Percentiles rank a stretch among this genome's conserved stretches.
These are phyloP conservation scores for Theonella swinhoei DNA, from an alignment of 37 sponge, comb jelly and placozoan species.

Conservation along the genomic window DNA sequence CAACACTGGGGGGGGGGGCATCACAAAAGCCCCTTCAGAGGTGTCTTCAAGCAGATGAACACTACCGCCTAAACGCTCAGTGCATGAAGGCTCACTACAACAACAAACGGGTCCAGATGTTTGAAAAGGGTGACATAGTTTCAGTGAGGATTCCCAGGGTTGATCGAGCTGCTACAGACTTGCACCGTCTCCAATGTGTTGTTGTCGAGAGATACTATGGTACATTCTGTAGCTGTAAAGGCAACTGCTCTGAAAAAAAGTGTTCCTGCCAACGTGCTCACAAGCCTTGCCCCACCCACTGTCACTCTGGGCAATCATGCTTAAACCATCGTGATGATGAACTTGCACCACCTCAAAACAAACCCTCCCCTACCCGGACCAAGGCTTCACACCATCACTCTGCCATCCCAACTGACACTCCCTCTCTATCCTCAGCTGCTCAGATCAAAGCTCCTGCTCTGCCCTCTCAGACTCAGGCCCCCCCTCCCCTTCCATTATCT, in stretches of 20 bases:
- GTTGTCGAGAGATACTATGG: conserved; percentile 37
- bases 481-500: too few species aligned
- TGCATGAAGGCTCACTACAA: conserved; percentile 21
- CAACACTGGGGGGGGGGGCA: conserved; percentile 33
- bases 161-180: conserved; percentile 51
- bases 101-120: conserved; percentile 23
- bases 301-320: conserved; percentile 38
- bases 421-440: too few species aligned
- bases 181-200: conserved; percentile 38
- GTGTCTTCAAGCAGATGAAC: conserved; percentile 36
- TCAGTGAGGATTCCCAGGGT: conserved; percentile 37
- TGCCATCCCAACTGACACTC: too few species aligned
- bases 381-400: too few species aligned
- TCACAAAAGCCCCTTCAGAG: conserved; percentile 25
- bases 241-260: background rate
- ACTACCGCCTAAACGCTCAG: conserved; percentile 39
- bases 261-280: conserved; percentile 15
- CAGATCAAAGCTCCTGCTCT: too few species aligned
- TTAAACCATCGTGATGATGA: conserved; percentile 2
- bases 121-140: conserved; percentile 27
- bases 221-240: conserved; percentile 22
- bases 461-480: too few species aligned
- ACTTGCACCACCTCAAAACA: background rate
- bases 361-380: too few species aligned
- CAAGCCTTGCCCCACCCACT: conserved; percentile 23